Base-by-base conservation (phyloP, 92 coral and sea anemone species). In the Palythoa grandis region DNA sequence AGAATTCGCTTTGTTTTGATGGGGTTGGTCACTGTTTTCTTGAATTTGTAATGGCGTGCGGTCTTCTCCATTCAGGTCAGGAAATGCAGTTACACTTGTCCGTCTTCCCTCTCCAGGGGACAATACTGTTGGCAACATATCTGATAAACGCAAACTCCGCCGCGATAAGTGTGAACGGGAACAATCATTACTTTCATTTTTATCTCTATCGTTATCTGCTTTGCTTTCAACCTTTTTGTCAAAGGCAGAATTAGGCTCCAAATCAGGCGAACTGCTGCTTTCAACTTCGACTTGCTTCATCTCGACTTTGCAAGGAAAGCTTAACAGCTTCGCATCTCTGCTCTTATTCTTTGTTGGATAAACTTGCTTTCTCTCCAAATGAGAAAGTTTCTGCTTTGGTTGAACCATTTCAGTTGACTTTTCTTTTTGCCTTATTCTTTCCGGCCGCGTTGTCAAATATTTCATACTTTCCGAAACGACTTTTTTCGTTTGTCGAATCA, bases 401-500 rank as follows among this genome's bases (percentile, higher is more conserved):
- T 3, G 35, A 1, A 13, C 25, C 67, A 72, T n/a, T 24, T 69
- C 38, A 13, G 16, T 20, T 76, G 63, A 14, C 82, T 0, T 4
- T 53, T 11, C 14, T n/a, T 19, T 57, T 22, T 76, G 39, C 53
- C 38, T 19, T 2, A 67, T 17, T 10, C n/a, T 12, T 16, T 1
- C 20, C 23, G 37, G 22, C 24, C 23, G 50, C 58, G 29, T 37
- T 50, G 82, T 15, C 40, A 77, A 77, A 25, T 60, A 43, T 7
- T 77, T 77, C 70, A 77, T 20, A 57, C 29, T 77, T 38, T 77
- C 82, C 15, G 14, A 54, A 35, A 77, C 50, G 10, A 56, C 0
- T 57, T 29, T 77, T 53, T 2, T 57, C 13, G 82, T 68, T 77
- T 77, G 52, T 54, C 13, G 17, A 13, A 77, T 77, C 16, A 35